phyloP scores from a whole-genome alignment of 2,888 invertebrate species.

The Marronus borbonicus region DNA sequence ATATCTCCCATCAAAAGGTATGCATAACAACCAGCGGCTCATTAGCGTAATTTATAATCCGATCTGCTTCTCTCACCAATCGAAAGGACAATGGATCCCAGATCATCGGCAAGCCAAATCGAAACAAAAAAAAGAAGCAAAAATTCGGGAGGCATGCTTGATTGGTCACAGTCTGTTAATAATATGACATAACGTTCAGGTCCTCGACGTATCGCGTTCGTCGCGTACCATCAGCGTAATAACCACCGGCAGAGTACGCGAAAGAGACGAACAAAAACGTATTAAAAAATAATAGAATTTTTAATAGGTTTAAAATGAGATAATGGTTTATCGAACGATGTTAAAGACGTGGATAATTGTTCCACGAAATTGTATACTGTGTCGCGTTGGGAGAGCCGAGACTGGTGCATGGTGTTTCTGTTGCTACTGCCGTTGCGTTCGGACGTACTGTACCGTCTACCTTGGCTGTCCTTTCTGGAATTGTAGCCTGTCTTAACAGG shows the following conservation, averaged over 20 bases:
- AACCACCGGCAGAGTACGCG: slow-evolving; percentile 11
- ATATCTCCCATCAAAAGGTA: slow-evolving; percentile 1
- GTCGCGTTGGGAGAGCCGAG: not conserved
- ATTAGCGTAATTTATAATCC: slow-evolving; percentile 32
- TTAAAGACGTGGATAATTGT: slow-evolving; percentile 44
- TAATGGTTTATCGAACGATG: slow-evolving; percentile 39
- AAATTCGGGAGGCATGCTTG: slow-evolving; percentile 32
- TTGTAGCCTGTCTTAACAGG: not conserved
- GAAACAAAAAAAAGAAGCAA: slow-evolving; percentile 40
- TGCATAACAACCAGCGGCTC: slow-evolving; percentile 17
- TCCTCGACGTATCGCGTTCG: not conserved
- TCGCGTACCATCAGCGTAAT: slow-evolving; percentile 11
- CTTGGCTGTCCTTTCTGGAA: not conserved
- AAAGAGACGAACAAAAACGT: slow-evolving; percentile 42
- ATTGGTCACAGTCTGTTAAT: slow-evolving; percentile 44
- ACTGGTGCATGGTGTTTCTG: not conserved
- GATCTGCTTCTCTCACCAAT: not conserved
- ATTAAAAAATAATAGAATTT: slow-evolving; percentile 49
- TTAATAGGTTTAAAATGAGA: slow-evolving; percentile 47
- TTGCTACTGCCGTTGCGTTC: not conserved
- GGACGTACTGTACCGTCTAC: not conserved
- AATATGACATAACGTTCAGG: slow-evolving; percentile 27
- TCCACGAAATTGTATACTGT: slow-evolving; percentile 40
- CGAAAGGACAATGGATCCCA: slow-evolving; percentile 23
- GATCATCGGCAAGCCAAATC: not conserved